Base-by-base conservation (phyloP, 1,140 invertebrate species). In the Proales similis region DNA sequence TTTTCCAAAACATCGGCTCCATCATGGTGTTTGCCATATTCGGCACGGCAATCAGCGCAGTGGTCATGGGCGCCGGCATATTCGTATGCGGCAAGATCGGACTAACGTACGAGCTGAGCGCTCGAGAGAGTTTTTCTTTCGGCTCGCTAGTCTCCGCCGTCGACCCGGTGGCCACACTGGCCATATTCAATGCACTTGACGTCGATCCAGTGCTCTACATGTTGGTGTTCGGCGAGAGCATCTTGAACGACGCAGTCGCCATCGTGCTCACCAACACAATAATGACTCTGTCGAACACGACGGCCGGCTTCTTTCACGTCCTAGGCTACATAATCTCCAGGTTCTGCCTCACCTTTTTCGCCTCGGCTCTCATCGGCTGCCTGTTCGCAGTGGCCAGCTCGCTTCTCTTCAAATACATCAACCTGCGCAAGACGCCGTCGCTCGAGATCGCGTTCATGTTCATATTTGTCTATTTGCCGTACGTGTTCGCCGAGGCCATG, bases 381-480 rank as follows among this genome's bases (percentile, higher is more conserved):
- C 78, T 87, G 12, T 94, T 92, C 80, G 94, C 91, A 14, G 77
- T 99, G 3, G 83, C 90, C 14, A 94, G 90, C 79, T 43, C 70
- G 43, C 65, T 81, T 73, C 67, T 82, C 30, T 79, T 96, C 22
- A 98, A 98, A 78, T 88, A 96, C 79, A 83, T 96, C 65, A 90
- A 98, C 78, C 79, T 99, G 12, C 80, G 93, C 33, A 94, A 94
- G 76, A 94, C 96, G 79, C 94, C 94, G 0, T 96, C 92, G 4
- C 77, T 98, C 33, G 94, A 99, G 77, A 93, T 98, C 80, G 92
- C 88, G 30, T 86, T 98, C 77, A 94, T 99, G 86, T 77, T 98
- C 17, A 88, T 96, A 11, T 97, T 98, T 70, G 93, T 92, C 12
- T 99, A 98, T 79, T 86, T 89, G 4, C 94, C 94, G 0, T 99